Conservation (phyloP, 2,888 invertebrate species). For the Antitype chi region DNA sequence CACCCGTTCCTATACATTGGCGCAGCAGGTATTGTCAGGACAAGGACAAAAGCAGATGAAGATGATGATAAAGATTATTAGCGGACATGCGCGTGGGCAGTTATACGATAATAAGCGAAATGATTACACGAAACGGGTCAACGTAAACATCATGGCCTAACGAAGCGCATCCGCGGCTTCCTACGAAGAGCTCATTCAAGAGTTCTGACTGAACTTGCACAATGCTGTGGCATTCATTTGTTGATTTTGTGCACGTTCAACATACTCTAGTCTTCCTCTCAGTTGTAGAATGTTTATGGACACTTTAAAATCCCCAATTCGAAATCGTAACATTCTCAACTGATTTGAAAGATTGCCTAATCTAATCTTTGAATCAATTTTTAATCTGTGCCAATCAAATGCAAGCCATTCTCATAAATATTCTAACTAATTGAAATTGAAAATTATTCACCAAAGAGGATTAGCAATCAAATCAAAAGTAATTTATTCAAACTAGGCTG, state of each 20-base stretch:
- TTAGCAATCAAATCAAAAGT: neutral
- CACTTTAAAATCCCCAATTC: neutral
- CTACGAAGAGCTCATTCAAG: neutral
- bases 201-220: neutral
- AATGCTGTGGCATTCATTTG: neutral
- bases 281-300: constrained; percentile 1
- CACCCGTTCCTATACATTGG: neutral
- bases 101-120: constrained; percentile 20
- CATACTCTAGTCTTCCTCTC: neutral
- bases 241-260: neutral
- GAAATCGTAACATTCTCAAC: neutral
- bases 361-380: neutral
- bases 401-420: too few relatives aligned
- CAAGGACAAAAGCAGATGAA: constrained; percentile 1
- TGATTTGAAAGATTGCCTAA: neutral
- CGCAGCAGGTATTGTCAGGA: neutral
- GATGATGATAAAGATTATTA: constrained; percentile 3
- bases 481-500: too few relatives aligned
- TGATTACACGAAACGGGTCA: constrained; percentile 39
- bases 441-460: neutral
- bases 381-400: neutral
- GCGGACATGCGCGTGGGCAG: constrained; percentile 33
- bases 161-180: constrained; percentile 42
- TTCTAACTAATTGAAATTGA: neutral
- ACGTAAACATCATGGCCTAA: constrained; percentile 34